A percentile compares a stretch with the other conserved stretches of the same genome.
phyloP scores from a whole-genome alignment of 2,797 vertebrate genomes.

The Cuculus canorus region DNA sequence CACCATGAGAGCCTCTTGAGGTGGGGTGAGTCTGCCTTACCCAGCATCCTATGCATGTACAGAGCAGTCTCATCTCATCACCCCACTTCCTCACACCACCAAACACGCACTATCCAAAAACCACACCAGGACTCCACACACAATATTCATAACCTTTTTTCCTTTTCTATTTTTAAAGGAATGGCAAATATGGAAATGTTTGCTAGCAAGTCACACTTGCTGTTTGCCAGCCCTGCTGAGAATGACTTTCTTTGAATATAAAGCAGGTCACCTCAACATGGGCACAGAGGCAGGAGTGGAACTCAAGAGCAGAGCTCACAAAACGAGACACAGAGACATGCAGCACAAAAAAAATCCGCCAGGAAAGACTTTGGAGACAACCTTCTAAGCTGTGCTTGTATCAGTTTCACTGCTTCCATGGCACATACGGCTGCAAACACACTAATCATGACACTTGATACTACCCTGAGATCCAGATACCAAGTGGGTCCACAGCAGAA shows the following conservation, averaged over 20 bases:
- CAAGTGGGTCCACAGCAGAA: background rate
- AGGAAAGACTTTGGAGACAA: background rate
- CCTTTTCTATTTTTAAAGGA: background rate
- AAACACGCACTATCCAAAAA: background rate
- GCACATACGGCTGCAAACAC: background rate
- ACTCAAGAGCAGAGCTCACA: background rate
- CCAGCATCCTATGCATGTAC: background rate
- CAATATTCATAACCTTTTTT: background rate
- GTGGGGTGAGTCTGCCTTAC: background rate
- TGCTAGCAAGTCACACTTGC: background rate
- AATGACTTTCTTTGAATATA: background rate
- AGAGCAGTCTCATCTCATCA: background rate
- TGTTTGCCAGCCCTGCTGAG: background rate
- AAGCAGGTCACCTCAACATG: background rate
- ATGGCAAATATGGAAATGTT: background rate
- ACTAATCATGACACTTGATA: background rate
- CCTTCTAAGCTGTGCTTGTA: background rate
- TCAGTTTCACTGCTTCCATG: accelerated
- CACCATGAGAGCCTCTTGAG: accelerated
- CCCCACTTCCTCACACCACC: background rate
- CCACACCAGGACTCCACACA: background rate
- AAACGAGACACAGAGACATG: background rate
- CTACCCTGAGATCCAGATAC: background rate
- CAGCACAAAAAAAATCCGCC: background rate
- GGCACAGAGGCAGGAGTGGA: background rate